A percentile compares a stretch with the other conserved stretches of the same genome.
Conservation (phyloP, 2,113 vertebrate species). For the Solea senegalensis region DNA sequence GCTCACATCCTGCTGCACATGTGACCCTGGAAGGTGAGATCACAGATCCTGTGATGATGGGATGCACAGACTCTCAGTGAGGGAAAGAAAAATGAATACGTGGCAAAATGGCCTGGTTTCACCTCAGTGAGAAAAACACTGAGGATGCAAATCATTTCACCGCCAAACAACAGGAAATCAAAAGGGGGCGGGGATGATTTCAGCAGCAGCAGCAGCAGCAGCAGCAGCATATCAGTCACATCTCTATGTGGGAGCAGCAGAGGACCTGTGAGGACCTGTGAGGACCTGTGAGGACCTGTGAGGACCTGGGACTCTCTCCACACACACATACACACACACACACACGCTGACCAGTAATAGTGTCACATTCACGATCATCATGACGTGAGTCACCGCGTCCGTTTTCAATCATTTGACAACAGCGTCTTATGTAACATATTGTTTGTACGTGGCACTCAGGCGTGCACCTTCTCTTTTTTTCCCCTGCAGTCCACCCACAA, state of each 20-base stretch:
- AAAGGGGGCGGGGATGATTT: conserved; percentile 25
- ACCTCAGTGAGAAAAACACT: background rate
- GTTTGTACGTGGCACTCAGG: conserved; percentile 49
- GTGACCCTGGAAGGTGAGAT: background rate
- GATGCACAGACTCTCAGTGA: conserved; percentile 6
- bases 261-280: background rate
- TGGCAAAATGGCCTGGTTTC: background rate
- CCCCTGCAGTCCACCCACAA: conserved; percentile 68
- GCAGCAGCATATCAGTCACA: conserved; percentile 10
- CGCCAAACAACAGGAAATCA: conserved; percentile 15
- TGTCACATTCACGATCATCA: conserved; percentile 5
- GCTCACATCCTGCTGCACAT: background rate
- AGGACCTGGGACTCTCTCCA: conserved; percentile 8
- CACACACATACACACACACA: background rate
- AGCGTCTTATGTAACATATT: conserved; percentile 61
- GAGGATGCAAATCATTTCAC: conserved; percentile 6
- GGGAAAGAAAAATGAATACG: background rate
- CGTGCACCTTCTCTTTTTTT: conserved; percentile 45
- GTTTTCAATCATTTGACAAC: conserved; percentile 32
- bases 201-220: conserved; percentile 13
- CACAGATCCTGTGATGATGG: background rate
- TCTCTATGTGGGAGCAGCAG: conserved; percentile 36
- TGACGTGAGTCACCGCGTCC: conserved; percentile 11
- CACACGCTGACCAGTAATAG: background rate
- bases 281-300: conserved; percentile 2